phyloP scores from a whole-genome alignment of 2,888 invertebrate genomes.

The Agriopis leucophaearia region DNA sequence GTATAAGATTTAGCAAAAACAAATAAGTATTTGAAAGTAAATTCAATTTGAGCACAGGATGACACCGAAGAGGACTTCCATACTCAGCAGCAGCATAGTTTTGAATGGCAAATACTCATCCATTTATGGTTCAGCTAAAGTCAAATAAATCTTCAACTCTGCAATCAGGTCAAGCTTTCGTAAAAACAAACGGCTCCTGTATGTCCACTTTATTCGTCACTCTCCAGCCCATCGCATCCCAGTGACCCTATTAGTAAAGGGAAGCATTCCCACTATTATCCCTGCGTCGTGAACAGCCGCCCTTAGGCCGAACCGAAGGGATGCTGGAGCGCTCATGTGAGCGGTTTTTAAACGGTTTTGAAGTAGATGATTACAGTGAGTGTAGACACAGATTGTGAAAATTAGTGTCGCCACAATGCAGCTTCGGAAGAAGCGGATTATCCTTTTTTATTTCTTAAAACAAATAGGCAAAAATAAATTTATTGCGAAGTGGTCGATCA shows the following conservation, averaged over 20 bases:
- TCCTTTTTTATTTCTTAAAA: too few relatives aligned
- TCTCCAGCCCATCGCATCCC: conserved; percentile 44
- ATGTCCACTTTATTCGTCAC: conserved; percentile 36
- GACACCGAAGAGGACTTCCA: too few relatives aligned
- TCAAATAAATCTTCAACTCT: neutral
- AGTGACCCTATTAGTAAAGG: conserved; percentile 66
- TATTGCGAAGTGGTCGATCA: too few relatives aligned
- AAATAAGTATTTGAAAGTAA: too few relatives aligned
- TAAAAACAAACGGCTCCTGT: conserved; percentile 29
- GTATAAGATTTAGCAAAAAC: too few relatives aligned
- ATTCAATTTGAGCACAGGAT: too few relatives aligned
- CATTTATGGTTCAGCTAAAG: neutral
- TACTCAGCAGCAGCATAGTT: neutral
- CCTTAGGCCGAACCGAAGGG: conserved; percentile 40
- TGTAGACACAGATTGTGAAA: neutral
- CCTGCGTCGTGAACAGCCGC: conserved; percentile 55
- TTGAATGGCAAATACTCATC: neutral
- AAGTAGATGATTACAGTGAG: neutral
- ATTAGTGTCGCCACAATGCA: too few relatives aligned
- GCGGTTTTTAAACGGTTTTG: conserved; percentile 19
- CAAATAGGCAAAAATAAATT: too few relatives aligned
- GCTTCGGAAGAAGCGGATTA: too few relatives aligned
- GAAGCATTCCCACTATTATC: conserved; percentile 59
- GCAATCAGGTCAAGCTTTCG: conserved; percentile 26
- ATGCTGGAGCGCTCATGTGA: conserved; percentile 23